These are phyloP conservation scores for Drosophila pseudoananassae DNA, from an alignment of 1,140 invertebrate genomes.

Conservation along the genomic window DNA sequence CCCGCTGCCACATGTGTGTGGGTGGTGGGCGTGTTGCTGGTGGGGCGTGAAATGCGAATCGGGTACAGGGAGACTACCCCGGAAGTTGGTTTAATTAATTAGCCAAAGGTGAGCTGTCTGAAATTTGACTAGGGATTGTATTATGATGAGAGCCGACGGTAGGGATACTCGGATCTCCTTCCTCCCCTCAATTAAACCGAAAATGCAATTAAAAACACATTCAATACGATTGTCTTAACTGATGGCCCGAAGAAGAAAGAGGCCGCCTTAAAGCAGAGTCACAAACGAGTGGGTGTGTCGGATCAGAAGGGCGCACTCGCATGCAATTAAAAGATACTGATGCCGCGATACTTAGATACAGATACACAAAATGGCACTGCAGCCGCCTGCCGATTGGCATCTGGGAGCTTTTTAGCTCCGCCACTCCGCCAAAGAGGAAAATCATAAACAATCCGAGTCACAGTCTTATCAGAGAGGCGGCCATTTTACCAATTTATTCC, in stretches of 20 bases:
- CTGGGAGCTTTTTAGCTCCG: slow-evolving; percentile 41
- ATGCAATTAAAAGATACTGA: slow-evolving; percentile 77
- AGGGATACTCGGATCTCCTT: neutral
- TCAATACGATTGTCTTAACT: slow-evolving; percentile 53
- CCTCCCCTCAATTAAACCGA: slow-evolving; percentile 16
- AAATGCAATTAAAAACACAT: slow-evolving; percentile 82
- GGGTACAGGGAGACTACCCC: slow-evolving; percentile 1
- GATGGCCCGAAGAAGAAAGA: slow-evolving; percentile 33
- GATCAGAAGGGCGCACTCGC: slow-evolving; percentile 66
- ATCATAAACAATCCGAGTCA: slow-evolving; percentile 57
- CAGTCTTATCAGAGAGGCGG: slow-evolving; percentile 61
- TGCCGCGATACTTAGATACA: slow-evolving; percentile 67
- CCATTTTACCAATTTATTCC: slow-evolving; percentile 56
- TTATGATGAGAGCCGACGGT: neutral
- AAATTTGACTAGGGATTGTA: slow-evolving; percentile 31
- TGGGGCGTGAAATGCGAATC: slow-evolving; percentile 23
- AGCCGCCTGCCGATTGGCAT: slow-evolving; percentile 47
- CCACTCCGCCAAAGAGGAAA: neutral
- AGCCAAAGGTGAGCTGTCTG: slow-evolving; percentile 11
- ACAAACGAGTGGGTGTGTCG: slow-evolving; percentile 78
- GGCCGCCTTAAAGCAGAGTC: slow-evolving; percentile 37
- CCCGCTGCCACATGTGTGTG: slow-evolving; percentile 5
- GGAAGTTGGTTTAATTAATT: slow-evolving; percentile 30
- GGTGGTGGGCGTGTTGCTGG: slow-evolving; percentile 16
- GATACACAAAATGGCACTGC: slow-evolving; percentile 51